Conservation (phyloP, 2,113 vertebrate genomes). For the Gobius niger region DNA sequence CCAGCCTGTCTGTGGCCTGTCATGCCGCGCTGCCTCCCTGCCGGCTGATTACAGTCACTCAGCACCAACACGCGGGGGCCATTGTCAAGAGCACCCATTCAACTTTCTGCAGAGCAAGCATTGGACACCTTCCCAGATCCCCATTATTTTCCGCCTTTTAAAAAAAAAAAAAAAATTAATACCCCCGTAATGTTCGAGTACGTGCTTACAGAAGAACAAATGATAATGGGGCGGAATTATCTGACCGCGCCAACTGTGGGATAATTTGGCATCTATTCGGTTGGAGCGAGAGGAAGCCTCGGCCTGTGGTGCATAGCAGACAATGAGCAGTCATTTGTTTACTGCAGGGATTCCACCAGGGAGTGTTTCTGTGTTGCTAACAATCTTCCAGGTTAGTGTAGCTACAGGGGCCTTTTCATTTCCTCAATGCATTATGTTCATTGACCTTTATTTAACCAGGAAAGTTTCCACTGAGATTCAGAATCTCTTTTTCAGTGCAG, state of each 20-base stretch:
- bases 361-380: background rate
- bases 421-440: background rate
- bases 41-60: constrained; percentile 47
- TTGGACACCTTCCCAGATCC: constrained; percentile 66
- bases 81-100: constrained; percentile 61
- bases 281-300: constrained; percentile 18
- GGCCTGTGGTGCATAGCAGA: constrained; percentile 14
- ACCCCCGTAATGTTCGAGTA: constrained; percentile 55
- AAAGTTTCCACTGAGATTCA: too few relatives aligned
- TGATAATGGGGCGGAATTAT: constrained; percentile 53
- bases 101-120: constrained; percentile 40
- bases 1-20: constrained; percentile 45
- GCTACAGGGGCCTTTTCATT: background rate
- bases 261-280: constrained; percentile 30
- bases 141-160: constrained; percentile 51
- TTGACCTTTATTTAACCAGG: too few relatives aligned
- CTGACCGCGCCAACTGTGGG: constrained; percentile 41
- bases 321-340: constrained; percentile 44
- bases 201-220: constrained; percentile 37
- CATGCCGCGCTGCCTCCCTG: constrained; percentile 35
- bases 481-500: too few relatives aligned
- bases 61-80: constrained; percentile 27
- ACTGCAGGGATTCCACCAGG: constrained; percentile 15
- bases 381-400: background rate
- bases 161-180: too few relatives aligned